Conservation (phyloP, 2,888 invertebrate genomes). For the Mythimna loreyi region DNA sequence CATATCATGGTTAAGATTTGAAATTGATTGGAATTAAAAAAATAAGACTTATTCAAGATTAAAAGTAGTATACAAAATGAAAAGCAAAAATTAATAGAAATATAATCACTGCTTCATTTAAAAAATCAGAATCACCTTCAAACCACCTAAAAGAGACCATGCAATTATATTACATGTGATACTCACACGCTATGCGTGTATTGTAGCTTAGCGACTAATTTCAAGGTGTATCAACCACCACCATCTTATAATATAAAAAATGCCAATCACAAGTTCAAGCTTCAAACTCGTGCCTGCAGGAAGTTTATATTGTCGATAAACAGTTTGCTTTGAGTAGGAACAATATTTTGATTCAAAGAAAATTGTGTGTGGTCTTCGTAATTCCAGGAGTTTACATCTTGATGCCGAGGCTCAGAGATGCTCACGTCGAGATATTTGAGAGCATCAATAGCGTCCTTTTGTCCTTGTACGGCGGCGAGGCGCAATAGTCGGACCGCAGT, state of each 20-base stretch:
- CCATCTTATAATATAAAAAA: slow-evolving; percentile 46
- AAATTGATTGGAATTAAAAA: not conserved
- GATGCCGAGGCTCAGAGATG: slow-evolving; percentile 65
- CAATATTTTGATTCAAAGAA: slow-evolving; percentile 68
- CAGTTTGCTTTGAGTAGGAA: slow-evolving; percentile 79
- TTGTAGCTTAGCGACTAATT: slow-evolving; percentile 44
- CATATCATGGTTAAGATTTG: not conserved
- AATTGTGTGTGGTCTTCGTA: slow-evolving; percentile 68
- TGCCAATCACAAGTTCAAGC: slow-evolving; percentile 67
- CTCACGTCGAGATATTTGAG: slow-evolving; percentile 80
- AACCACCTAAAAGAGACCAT: slow-evolving; percentile 11
- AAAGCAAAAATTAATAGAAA: slow-evolving; percentile 6
- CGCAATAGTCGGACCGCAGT: slow-evolving; percentile 89
- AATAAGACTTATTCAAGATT: not conserved
- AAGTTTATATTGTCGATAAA: slow-evolving; percentile 81
- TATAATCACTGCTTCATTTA: slow-evolving; percentile 23
- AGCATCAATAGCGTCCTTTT: slow-evolving; percentile 90
- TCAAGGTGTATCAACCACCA: slow-evolving; percentile 53
- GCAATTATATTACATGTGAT: slow-evolving; percentile 51
- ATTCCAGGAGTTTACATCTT: slow-evolving; percentile 69
- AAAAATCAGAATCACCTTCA: slow-evolving; percentile 19
- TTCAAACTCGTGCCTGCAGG: slow-evolving; percentile 70
- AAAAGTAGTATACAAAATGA: slow-evolving; percentile 9
- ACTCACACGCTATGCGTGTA: slow-evolving; percentile 44
- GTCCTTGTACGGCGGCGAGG: slow-evolving; percentile 91